Conservation (phyloP, 2,888 invertebrate species). For the Eustalomyia histrio region DNA sequence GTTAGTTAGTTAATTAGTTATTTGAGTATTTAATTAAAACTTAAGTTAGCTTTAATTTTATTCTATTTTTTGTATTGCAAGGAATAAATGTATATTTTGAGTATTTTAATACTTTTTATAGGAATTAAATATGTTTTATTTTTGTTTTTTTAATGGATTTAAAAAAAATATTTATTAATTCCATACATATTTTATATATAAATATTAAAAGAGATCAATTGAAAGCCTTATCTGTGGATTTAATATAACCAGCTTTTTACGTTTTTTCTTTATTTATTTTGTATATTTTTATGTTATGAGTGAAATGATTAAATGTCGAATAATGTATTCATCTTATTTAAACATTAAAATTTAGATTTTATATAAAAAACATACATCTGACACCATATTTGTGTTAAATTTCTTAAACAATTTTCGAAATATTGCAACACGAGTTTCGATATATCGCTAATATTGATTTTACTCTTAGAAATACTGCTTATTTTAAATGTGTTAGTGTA, state of each 20-base stretch:
- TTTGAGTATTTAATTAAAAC: slow-evolving; percentile 6
- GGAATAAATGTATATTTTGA: slow-evolving; percentile 52
- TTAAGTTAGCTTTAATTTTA: slow-evolving; percentile 5
- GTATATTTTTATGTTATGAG: slow-evolving; percentile 2
- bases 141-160: slow-evolving; percentile 27
- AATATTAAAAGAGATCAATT: slow-evolving; percentile 59
- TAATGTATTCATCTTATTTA: too few species aligned
- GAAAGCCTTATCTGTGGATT: slow-evolving; percentile 61
- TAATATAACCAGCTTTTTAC: slow-evolving; percentile 10
- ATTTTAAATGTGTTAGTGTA: slow-evolving; percentile 17
- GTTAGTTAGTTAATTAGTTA: slow-evolving; percentile 5
- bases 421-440: too few species aligned
- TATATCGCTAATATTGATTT: too few species aligned
- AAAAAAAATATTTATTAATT: slow-evolving; percentile 7
- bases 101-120: slow-evolving; percentile 51
- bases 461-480: not conserved
- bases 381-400: too few species aligned
- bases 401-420: too few species aligned
- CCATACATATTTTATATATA: slow-evolving; percentile 24
- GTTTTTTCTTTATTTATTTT: slow-evolving; percentile 1
- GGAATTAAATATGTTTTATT: slow-evolving; percentile 29
- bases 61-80: slow-evolving; percentile 23
- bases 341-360: too few species aligned
- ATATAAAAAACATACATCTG: too few species aligned
- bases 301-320: slow-evolving; percentile 9